Conservation (phyloP, 2,888 invertebrate species). For the Odontothrips loti region DNA sequence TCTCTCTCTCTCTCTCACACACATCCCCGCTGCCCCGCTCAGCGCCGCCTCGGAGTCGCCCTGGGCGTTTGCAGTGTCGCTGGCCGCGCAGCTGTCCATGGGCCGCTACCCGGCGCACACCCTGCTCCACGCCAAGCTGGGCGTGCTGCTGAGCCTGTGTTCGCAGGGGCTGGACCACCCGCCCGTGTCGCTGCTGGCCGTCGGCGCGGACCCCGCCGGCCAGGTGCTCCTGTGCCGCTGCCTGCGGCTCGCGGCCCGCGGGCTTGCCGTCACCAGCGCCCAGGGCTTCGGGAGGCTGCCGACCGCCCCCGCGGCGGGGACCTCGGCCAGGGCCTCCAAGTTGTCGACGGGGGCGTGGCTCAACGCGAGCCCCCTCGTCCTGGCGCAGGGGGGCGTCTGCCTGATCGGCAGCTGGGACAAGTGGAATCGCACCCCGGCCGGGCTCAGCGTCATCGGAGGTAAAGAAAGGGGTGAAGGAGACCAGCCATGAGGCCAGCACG, state of each 20-base stretch:
- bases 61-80: constrained; percentile 38
- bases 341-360: constrained; percentile 40
- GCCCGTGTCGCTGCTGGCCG: constrained; percentile 38
- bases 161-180: constrained; percentile 42
- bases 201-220: constrained; percentile 36
- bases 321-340: not conserved
- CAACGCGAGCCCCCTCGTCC: constrained; percentile 45
- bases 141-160: constrained; percentile 47
- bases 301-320: not conserved
- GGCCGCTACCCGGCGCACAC: constrained; percentile 46
- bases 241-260: constrained; percentile 33
- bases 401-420: constrained; percentile 47
- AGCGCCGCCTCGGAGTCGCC: constrained; percentile 33
- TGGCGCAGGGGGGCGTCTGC: constrained; percentile 47
- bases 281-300: constrained; percentile 26
- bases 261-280: constrained; percentile 31
- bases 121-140: constrained; percentile 48
- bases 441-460: constrained; percentile 31
- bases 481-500: constrained; percentile 13
- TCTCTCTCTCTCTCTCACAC: not conserved
- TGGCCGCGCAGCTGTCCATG: constrained; percentile 47
- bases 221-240: constrained; percentile 32
- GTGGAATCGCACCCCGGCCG: constrained; percentile 27
- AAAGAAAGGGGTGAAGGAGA: not conserved
- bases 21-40: not conserved